Evolutionary conservation across 2,888 invertebrate species (phyloP).

Genomic region (Amphipyra berbera): DNA sequence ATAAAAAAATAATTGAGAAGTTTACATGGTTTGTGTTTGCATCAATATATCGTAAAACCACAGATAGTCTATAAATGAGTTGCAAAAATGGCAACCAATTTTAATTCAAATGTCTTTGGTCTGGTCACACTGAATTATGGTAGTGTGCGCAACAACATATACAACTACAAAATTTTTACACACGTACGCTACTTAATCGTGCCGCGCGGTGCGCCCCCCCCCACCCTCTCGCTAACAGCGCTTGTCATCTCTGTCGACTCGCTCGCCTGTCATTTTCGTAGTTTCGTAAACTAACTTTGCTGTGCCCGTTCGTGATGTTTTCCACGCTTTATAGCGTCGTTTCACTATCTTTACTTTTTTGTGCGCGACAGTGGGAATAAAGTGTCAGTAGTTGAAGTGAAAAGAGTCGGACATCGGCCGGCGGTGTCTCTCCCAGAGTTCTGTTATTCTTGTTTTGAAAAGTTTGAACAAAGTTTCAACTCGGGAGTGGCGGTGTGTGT

Average conservation of each 20-base stretch:
- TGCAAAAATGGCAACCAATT: too few relatives aligned
- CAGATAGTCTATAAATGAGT: too few relatives aligned
- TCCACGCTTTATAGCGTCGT: slow-evolving; percentile 61
- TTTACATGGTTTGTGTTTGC: too few relatives aligned
- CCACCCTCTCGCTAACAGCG: slow-evolving; percentile 22
- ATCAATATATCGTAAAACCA: too few relatives aligned
- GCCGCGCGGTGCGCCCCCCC: slow-evolving; percentile 13
- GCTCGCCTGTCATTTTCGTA: slow-evolving; percentile 57
- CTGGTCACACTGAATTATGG: slow-evolving; percentile 31
- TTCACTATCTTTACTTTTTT: slow-evolving; percentile 53
- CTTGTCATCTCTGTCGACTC: slow-evolving; percentile 45
- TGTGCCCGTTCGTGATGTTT: slow-evolving; percentile 67
- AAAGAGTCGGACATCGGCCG: slow-evolving; percentile 14
- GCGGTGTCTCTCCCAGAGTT: slow-evolving; percentile 37
- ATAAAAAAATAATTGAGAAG: too few relatives aligned
- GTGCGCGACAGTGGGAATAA: slow-evolving; percentile 56
- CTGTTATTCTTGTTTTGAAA: slow-evolving; percentile 66
- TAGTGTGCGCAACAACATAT: slow-evolving; percentile 19
- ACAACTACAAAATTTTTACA: slow-evolving; percentile 4
- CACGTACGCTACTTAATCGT: slow-evolving; percentile 11
- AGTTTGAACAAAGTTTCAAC: slow-evolving; percentile 73
- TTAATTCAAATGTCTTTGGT: not conserved
- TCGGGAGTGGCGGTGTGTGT: slow-evolving; percentile 74
- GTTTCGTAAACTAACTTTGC: slow-evolving; percentile 61
- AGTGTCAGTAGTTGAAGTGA: slow-evolving; percentile 49